phyloP scores from a whole-genome alignment of 2,113 vertebrate species.

The Sialia sialis region DNA sequence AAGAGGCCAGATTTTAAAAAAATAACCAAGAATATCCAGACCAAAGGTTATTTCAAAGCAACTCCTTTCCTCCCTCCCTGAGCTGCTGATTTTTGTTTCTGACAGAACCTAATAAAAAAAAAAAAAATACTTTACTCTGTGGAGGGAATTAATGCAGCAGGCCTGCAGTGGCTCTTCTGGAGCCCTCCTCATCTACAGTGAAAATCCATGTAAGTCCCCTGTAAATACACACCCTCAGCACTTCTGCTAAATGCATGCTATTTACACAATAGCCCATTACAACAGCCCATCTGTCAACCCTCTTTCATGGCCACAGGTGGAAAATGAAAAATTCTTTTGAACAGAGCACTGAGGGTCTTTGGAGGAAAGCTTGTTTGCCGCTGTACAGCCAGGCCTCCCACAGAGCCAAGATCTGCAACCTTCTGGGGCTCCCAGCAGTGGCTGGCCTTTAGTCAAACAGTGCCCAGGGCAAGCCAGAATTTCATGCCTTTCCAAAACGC shows the following conservation, averaged over 20 bases:
- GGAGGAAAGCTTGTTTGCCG: constrained; percentile 36
- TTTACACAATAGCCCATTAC: constrained; percentile 53
- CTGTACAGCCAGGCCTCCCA: constrained; percentile 24
- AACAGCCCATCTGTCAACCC: constrained; percentile 54
- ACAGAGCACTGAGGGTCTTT: constrained; percentile 21
- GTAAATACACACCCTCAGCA: constrained; percentile 32
- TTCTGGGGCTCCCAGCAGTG: constrained; percentile 27
- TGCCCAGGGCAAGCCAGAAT: constrained; percentile 56
- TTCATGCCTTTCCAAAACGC: constrained; percentile 58
- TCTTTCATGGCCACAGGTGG: constrained; percentile 55
- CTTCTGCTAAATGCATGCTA: constrained; percentile 38
- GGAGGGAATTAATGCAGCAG: neutral
- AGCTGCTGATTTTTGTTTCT: neutral
- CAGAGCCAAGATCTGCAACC: constrained; percentile 39
- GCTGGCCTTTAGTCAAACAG: constrained; percentile 55
- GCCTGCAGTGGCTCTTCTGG: neutral
- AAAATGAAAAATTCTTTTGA: constrained; percentile 61
- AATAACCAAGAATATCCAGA: neutral
- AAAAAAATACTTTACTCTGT: neutral
- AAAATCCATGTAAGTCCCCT: constrained; percentile 24
- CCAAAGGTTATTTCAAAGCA: neutral
- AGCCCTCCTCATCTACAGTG: neutral
- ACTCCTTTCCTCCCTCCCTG: neutral
- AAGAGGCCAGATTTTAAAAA: neutral
- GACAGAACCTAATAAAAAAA: neutral